Conservation (phyloP, 2,113 vertebrate genomes). For the Triplophysa dalaica region DNA sequence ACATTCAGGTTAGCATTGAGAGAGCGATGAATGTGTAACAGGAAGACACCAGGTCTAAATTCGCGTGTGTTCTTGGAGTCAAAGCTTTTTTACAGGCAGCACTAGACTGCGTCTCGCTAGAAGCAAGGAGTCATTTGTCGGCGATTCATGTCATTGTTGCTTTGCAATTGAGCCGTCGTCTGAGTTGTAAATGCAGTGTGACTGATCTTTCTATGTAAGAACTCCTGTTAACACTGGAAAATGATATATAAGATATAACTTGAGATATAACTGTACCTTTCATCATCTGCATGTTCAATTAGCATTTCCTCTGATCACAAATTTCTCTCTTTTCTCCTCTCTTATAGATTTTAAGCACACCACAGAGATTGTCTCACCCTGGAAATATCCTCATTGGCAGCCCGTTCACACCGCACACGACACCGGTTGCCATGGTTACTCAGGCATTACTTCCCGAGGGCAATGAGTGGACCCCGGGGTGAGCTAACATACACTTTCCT, state of each 20-base stretch:
- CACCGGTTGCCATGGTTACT: slow-evolving; percentile 81
- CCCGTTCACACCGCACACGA: slow-evolving; percentile 70
- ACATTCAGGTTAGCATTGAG: slow-evolving; percentile 3
- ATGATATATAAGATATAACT: background rate
- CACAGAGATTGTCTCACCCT: slow-evolving; percentile 78
- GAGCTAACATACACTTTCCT: slow-evolving; percentile 45
- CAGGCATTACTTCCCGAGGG: slow-evolving; percentile 78
- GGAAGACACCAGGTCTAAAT: background rate
- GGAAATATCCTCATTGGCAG: slow-evolving; percentile 81
- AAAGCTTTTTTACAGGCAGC: no score
- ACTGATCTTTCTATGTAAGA: no score
- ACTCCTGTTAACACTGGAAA: no score
- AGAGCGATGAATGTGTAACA: background rate
- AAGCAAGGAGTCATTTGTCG: no score
- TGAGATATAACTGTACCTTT: background rate
- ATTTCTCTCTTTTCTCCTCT: slow-evolving; percentile 12
- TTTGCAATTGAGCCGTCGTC: no score
- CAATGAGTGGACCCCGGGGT: slow-evolving; percentile 80
- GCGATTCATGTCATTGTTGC: no score
- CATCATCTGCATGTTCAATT: background rate
- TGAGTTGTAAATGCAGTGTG: no score
- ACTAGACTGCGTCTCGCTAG: no score
- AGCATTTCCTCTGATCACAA: slow-evolving; percentile 4
- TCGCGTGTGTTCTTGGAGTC: no score
- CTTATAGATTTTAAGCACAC: slow-evolving; percentile 82